These are phyloP conservation scores for Alsophila aescularia DNA, from an alignment of 2,888 invertebrate genomes.

Conservation along the genomic window DNA sequence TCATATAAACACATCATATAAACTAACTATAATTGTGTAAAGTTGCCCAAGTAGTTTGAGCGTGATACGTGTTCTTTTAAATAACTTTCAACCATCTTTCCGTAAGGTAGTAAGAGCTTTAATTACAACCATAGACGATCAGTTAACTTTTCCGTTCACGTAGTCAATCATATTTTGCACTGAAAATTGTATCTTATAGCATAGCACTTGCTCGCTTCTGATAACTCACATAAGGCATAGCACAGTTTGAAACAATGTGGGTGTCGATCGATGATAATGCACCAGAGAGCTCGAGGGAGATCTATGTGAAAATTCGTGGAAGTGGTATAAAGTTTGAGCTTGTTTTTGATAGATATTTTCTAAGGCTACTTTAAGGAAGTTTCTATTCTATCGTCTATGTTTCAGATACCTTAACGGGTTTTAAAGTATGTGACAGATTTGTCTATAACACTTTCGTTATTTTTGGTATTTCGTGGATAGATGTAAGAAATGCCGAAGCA, in stretches of 20 bases:
- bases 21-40: too few species aligned
- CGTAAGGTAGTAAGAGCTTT: too few species aligned
- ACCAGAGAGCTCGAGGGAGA: slow-evolving; percentile 34
- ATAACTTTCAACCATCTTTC: too few species aligned
- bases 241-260: slow-evolving; percentile 46
- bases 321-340: slow-evolving; percentile 32
- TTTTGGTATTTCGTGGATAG: not conserved
- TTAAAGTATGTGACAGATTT: not conserved
- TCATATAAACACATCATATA: too few species aligned
- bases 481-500: not conserved
- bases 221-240: slow-evolving; percentile 8
- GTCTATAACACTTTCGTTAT: not conserved
- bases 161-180: not conserved
- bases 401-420: slow-evolving; percentile 1
- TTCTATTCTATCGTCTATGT: slow-evolving; percentile 4
- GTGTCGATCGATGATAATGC: slow-evolving; percentile 71
- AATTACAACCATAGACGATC: not conserved
- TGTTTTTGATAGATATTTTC: slow-evolving; percentile 34
- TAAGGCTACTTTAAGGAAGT: not conserved
- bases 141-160: not conserved
- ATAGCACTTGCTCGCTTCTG: not conserved
- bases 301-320: slow-evolving; percentile 37
- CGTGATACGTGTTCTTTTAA: too few species aligned
- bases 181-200: slow-evolving; percentile 11
- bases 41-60: too few species aligned